Evolutionary conservation across 2,797 vertebrate species (phyloP).

Genomic region (Schizothorax lantsangensis): DNA sequence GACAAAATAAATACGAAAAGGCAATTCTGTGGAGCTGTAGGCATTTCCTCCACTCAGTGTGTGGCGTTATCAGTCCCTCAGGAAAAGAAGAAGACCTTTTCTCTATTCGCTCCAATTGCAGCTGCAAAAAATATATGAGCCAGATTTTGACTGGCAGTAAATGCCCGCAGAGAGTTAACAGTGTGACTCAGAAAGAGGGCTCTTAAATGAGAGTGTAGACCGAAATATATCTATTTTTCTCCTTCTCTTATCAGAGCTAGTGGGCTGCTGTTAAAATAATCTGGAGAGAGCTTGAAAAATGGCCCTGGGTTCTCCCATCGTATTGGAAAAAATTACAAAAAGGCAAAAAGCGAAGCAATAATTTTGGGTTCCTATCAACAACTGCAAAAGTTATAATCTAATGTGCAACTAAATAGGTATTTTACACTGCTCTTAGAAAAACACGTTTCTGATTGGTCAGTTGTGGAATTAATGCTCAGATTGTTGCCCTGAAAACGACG

Average conservation of each 20-base stretch:
- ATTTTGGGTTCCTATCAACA: neutral
- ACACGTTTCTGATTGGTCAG: neutral
- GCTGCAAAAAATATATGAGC: constrained; percentile 67
- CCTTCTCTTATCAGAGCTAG: constrained; percentile 75
- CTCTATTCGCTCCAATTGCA: constrained; percentile 60
- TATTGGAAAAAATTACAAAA: constrained; percentile 66
- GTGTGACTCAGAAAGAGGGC: constrained; percentile 76
- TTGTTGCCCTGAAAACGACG: neutral
- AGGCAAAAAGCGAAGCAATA: constrained; percentile 64
- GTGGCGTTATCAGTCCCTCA: constrained; percentile 71
- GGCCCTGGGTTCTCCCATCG: constrained; percentile 71
- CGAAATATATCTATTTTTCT: constrained; percentile 74
- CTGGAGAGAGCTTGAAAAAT: constrained; percentile 75
- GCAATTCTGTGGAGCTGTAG: constrained; percentile 71
- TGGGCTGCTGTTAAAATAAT: constrained; percentile 74
- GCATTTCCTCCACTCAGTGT: constrained; percentile 47
- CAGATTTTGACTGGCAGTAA: constrained; percentile 73
- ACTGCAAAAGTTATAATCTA: neutral
- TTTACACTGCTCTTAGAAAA: neutral
- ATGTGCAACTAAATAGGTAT: neutral
- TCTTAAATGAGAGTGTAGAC: constrained; percentile 80
- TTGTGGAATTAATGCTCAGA: neutral
- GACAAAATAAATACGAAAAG: constrained; percentile 75
- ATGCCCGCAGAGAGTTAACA: constrained; percentile 77
- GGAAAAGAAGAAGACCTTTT: constrained; percentile 65